A percentile compares a stretch with the other conserved stretches of the same genome.
These are phyloP conservation scores for Syngnathus acus DNA, from an alignment of 2,797 vertebrate genomes.

Conservation along the genomic window DNA sequence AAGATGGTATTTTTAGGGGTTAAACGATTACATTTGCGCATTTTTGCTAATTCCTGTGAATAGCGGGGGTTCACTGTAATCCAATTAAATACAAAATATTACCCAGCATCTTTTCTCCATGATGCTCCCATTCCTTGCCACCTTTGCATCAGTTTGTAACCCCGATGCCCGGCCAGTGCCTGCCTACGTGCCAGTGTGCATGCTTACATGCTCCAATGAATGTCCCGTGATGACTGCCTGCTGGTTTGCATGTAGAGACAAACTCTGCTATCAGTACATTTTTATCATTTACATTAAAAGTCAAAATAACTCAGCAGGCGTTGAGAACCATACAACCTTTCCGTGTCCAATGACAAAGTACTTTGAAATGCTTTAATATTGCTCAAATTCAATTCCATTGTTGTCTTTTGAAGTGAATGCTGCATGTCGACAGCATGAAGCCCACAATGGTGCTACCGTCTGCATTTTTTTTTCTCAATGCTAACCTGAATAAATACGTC, in stretches of 20 bases:
- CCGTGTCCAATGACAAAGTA: not conserved
- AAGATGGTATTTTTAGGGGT: too few species aligned
- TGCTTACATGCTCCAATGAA: conserved; percentile 9
- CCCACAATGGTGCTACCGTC: conserved; percentile 10
- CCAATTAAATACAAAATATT: not conserved
- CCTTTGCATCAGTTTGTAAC: conserved; percentile 22
- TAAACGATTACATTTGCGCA: too few species aligned
- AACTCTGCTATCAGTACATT: not conserved
- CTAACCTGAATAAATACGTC: conserved; percentile 34
- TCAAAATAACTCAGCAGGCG: not conserved
- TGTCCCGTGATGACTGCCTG: conserved; percentile 1
- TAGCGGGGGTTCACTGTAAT: not conserved
- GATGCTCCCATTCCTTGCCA: not conserved
- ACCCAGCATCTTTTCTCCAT: not conserved
- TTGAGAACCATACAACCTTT: not conserved
- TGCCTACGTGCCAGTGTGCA: conserved; percentile 20
- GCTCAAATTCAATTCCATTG: not conserved
- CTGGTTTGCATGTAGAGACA: conserved; percentile 1
- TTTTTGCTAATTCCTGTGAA: too few species aligned
- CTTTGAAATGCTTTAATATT: not conserved
- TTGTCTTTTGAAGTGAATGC: conserved; percentile 10
- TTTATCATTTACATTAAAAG: not conserved
- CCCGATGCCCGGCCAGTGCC: conserved; percentile 43
- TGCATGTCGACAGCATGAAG: conserved; percentile 5
- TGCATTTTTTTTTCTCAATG: conserved; percentile 13